Evolutionary conservation across 1,140 invertebrate genomes (phyloP), one percentile per base, ranked within the genome.

Genomic region (Capitella teleta): DNA sequence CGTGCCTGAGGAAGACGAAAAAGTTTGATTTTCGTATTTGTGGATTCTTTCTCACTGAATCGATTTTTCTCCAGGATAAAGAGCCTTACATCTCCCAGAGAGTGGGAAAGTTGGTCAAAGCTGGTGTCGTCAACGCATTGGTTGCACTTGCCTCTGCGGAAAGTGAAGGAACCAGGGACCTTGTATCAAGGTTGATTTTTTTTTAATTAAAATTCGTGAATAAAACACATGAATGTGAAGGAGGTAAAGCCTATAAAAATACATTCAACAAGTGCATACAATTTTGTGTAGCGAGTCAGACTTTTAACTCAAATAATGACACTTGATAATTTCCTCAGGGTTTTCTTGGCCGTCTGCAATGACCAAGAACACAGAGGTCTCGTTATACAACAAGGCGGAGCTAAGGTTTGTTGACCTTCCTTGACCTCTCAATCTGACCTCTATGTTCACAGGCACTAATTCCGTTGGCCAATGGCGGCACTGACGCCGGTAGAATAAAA

Each of bases 331-430:
- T n/a, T n/a, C n/a, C n/a, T 44, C 42, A 44, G 42, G 25, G 84
- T 98, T 0, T 86, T 93, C 57, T 88, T 95, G 71, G 85, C 89
- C 0, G 76, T 97, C 37, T 91, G 87, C 60, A 82, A 82, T 59
- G 77, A 86, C 41, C 79, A 80, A 57, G 83, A 90, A 23, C 71
- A 91, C 4, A 75, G 93, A 60, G 94, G 93, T 10, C 77, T 86
- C n/a, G 82, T 97, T 6, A 90, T 96, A 0, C 87, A 93, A 66
- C 87, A 95, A 74, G 93, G 93, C 48, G 94, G 87, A 12, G 82
- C 84, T 0, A 94, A 94, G 61, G 72, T 72, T n/a, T n/a, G n/a
- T n/a, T n/a, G n/a, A n/a, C n/a, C n/a, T n/a, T n/a, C n/a, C n/a
- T n/a, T n/a, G n/a, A n/a, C n/a, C n/a, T n/a, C n/a, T n/a, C n/a